Percentiles rank a stretch among this genome's conserved stretches.
Evolutionary conservation across 2,888 invertebrate genomes (phyloP).

Genomic region (Tenthredo amoena): DNA sequence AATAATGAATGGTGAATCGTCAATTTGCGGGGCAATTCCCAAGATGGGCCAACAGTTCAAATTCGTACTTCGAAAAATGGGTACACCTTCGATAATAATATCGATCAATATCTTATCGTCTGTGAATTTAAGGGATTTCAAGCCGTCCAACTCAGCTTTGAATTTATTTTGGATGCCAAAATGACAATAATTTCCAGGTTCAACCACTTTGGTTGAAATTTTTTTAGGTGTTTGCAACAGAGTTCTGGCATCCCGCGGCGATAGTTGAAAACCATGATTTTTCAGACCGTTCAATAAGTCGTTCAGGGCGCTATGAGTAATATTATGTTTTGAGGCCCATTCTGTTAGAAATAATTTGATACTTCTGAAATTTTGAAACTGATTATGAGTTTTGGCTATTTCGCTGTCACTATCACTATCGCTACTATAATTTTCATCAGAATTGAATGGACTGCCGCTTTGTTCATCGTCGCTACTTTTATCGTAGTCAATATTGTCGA

Average conservation of each 20-base stretch:
- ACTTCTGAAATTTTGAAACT: constrained; percentile 12
- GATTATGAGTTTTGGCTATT: neutral
- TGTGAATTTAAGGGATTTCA: neutral
- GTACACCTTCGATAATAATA: constrained; percentile 53
- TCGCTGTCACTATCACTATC: constrained; percentile 22
- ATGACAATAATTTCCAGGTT: constrained; percentile 36
- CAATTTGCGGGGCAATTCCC: constrained; percentile 27
- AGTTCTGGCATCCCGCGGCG: constrained; percentile 23
- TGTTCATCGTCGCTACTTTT: constrained; percentile 18
- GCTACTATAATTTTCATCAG: constrained; percentile 27
- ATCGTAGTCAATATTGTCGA: constrained; percentile 8
- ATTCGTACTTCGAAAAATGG: constrained; percentile 49
- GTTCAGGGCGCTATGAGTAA: constrained; percentile 23
- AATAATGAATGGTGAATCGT: constrained; percentile 23
- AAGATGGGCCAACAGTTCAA: constrained; percentile 51
- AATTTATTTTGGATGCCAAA: constrained; percentile 18
- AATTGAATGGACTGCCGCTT: neutral
- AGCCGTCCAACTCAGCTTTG: constrained; percentile 3
- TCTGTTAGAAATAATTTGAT: constrained; percentile 30
- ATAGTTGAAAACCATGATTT: constrained; percentile 21
- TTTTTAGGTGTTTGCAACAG: constrained; percentile 25
- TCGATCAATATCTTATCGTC: constrained; percentile 10
- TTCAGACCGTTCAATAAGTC: constrained; percentile 28
- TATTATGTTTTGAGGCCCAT: constrained; percentile 27
- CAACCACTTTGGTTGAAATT: constrained; percentile 28